A percentile compares a stretch with the other conserved stretches of the same genome.
Evolutionary conservation across 2,888 invertebrate genomes (phyloP).

Genomic region (Caenorhabditis drosophilae): DNA sequence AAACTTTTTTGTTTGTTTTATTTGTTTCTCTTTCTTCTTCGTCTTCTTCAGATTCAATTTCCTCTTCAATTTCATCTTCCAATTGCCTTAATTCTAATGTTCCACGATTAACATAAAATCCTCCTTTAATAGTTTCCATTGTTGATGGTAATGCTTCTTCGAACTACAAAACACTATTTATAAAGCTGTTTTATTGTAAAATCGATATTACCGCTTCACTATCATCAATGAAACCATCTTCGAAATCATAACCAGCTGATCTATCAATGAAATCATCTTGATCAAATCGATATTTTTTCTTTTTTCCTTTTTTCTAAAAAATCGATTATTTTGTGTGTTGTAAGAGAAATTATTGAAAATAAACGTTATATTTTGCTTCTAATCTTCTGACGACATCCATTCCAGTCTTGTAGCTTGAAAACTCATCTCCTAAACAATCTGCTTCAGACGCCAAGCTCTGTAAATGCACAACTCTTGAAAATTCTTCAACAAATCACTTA

Average conservation of each 20-base stretch:
- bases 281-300: slow-evolving; percentile 4
- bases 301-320: slow-evolving; percentile 4
- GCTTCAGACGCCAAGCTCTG: slow-evolving; percentile 1
- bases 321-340: neutral
- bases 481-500: neutral
- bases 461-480: neutral
- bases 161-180: too few species aligned
- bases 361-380: slow-evolving; percentile 14
- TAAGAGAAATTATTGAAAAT: neutral
- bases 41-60: neutral
- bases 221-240: slow-evolving; percentile 53
- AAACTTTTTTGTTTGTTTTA: neutral
- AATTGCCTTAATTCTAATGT: neutral
- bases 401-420: too few species aligned
- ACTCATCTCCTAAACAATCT: too few species aligned
- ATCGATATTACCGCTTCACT: too few species aligned
- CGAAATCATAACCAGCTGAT: slow-evolving; percentile 40
- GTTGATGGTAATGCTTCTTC: slow-evolving; percentile 7
- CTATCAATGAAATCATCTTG: slow-evolving; percentile 20
- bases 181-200: too few species aligned
- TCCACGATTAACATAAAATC: slow-evolving; percentile 9
- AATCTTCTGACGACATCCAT: slow-evolving; percentile 13
- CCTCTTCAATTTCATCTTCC: neutral
- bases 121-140: slow-evolving; percentile 7
- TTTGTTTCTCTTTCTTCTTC: neutral